A percentile compares a stretch with the other conserved stretches of the same genome.
Conservation (phyloP, 2,113 vertebrate species). For the Laticauda colubrina region DNA sequence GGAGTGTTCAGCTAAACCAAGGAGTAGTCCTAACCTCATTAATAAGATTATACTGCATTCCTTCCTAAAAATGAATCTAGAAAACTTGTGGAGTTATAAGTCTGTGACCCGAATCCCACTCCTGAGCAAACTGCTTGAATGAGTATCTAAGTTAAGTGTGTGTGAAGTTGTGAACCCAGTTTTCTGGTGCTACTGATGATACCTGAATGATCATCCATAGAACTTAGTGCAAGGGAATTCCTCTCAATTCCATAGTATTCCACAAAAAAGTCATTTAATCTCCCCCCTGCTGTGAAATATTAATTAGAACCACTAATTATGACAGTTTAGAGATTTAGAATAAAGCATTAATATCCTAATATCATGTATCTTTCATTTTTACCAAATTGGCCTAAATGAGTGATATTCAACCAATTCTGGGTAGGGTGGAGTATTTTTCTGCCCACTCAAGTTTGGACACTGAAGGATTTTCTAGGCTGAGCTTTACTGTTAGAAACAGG, state of each 20-base stretch:
- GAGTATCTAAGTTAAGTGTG: background rate
- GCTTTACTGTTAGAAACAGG: background rate
- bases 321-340: background rate
- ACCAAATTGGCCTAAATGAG: background rate
- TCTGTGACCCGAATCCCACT: background rate
- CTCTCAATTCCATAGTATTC: background rate
- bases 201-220: background rate
- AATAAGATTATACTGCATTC: background rate
- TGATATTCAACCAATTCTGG: background rate
- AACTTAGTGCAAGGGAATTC: background rate
- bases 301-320: background rate
- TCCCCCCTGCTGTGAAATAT: background rate
- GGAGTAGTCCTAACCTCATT: background rate
- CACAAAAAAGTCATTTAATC: background rate
- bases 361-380: background rate
- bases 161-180: too few relatives aligned
- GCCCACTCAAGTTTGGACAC: background rate
- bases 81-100: background rate
- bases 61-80: background rate
- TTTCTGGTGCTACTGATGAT: background rate
- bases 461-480: background rate
- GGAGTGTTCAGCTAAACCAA: background rate
- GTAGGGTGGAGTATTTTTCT: background rate
- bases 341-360: background rate
- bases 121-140: background rate